Evolutionary conservation across 2,113 vertebrate genomes (phyloP), one percentile per base, ranked within the genome.

Genomic region (Bufo gargarizans): DNA sequence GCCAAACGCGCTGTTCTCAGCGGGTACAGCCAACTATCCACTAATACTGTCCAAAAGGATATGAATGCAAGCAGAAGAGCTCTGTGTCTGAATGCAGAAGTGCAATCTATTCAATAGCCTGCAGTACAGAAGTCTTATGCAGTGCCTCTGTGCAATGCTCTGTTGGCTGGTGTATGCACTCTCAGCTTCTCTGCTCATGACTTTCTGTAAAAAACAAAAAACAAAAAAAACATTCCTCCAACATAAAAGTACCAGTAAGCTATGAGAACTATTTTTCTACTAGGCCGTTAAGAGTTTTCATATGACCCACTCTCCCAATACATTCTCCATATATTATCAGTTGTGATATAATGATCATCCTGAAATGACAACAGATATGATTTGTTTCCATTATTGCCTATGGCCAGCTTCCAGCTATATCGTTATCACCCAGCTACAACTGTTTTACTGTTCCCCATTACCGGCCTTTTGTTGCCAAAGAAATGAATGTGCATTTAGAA

Each of bases 401-500:
- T 77, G 76, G 49, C 76, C 20, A 77, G 47, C 49, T 50, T 53
- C 47, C 19, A 77, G 47, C 20, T 77, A 53, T 53, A 53, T 77
- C 53, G 20, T 53, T 53, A 77, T 77, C n/a, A 77, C 49, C 49
- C 3, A 6, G 76, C 49, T 77, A 77, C 47, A 77, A 53, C 49
- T 6, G 49, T 53, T 77, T 77, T 53, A 77, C 0, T 77, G 76
- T 12, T 77, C 49, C 9, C 20, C 4, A 45, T 77, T 50, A 77
- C 4, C 13, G 6, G 76, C 76, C 19, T 77, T 74, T 77, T 77
- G 76, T 13, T 77, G 76, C 76, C 49, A 77, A 53, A 53, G n/a
- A 50, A 77, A 53, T 20, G 9, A 53, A 77, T 77, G 49, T 50
- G 47, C 76, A 53, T 77, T 77, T 77, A 77, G 76, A 10, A 77